phyloP scores from a whole-genome alignment of 2,888 invertebrate genomes.

The Stenoptilia bipunctidactyla region DNA sequence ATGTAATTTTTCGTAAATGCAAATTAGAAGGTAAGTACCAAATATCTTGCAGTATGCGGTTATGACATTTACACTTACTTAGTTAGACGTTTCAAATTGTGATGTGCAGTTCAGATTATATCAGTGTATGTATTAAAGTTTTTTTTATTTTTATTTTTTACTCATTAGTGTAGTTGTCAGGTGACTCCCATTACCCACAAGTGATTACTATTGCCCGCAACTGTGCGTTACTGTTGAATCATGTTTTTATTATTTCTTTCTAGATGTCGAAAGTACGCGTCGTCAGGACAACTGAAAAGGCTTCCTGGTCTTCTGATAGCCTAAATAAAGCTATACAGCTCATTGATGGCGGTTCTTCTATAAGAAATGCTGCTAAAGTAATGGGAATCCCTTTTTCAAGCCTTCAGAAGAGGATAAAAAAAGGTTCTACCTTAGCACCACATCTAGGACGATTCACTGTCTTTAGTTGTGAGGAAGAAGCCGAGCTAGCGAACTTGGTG shows the following conservation, averaged over 20 bases:
- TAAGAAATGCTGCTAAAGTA: constrained; percentile 18
- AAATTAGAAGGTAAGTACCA: constrained; percentile 13
- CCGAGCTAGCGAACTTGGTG: constrained; percentile 15
- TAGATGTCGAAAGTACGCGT: constrained; percentile 20
- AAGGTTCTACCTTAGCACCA: constrained; percentile 15
- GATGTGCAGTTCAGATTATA: constrained; percentile 12
- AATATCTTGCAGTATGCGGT: constrained; percentile 1
- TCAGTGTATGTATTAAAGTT: constrained; percentile 11
- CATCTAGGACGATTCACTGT: constrained; percentile 19
- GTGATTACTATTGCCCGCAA: constrained; percentile 17
- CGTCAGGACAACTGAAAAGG: constrained; percentile 19
- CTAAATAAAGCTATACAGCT: constrained; percentile 18
- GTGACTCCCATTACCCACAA: constrained; percentile 11
- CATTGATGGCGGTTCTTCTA: constrained; percentile 18
- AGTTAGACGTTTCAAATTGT: constrained; percentile 18
- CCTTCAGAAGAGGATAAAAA: constrained; percentile 18
- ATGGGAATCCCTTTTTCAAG: constrained; percentile 15
- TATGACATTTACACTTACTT: constrained; percentile 9
- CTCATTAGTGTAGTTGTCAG: constrained; percentile 12
- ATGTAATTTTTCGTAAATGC: constrained; percentile 16
- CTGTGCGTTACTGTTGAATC: constrained; percentile 3
- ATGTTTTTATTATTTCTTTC: background rate
- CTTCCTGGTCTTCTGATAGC: constrained; percentile 20
- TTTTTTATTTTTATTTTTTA: constrained; percentile 8
- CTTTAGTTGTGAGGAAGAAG: constrained; percentile 16